Conservation (phyloP, 2,888 invertebrate species). For the Alviniconcha strummeri region DNA sequence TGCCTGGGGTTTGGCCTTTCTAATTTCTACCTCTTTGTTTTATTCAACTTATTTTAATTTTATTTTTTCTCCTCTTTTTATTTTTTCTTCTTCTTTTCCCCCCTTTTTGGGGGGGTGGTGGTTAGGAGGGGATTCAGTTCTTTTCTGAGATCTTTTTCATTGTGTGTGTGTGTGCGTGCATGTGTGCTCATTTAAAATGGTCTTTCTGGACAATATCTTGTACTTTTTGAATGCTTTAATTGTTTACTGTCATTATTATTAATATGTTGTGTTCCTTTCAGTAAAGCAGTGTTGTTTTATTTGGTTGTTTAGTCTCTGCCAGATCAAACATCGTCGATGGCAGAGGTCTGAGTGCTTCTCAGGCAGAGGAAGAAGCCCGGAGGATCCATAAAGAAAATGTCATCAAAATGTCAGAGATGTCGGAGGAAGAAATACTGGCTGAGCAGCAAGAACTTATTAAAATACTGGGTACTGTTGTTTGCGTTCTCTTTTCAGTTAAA, state of each 20-base stretch:
- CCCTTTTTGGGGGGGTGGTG: not conserved
- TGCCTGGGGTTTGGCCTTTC: too few species aligned
- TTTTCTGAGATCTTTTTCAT: not conserved
- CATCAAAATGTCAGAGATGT: conserved; percentile 81
- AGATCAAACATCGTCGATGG: conserved; percentile 47
- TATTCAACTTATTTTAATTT: not conserved
- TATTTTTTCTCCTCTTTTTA: not conserved
- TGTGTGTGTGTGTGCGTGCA: conserved; percentile 3
- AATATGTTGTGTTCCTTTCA: not conserved
- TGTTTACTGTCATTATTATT: not conserved
- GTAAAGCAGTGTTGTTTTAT: too few species aligned
- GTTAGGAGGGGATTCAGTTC: not conserved
- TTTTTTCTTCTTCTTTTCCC: not conserved
- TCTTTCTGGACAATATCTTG: not conserved
- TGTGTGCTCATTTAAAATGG: not conserved
- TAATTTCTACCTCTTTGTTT: too few species aligned
- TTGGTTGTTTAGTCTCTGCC: too few species aligned
- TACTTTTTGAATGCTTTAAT: not conserved
- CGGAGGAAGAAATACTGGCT: conserved; percentile 83
- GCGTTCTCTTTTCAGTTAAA: too few species aligned
- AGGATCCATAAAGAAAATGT: conserved; percentile 86
- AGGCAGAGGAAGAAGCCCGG: conserved; percentile 67
- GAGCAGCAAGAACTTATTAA: conserved; percentile 83
- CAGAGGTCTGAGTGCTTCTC: conserved; percentile 58
- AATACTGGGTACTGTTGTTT: conserved; percentile 54